Evolutionary conservation across 2,113 vertebrate species (phyloP).

Genomic region (Cebidichthys violaceus): DNA sequence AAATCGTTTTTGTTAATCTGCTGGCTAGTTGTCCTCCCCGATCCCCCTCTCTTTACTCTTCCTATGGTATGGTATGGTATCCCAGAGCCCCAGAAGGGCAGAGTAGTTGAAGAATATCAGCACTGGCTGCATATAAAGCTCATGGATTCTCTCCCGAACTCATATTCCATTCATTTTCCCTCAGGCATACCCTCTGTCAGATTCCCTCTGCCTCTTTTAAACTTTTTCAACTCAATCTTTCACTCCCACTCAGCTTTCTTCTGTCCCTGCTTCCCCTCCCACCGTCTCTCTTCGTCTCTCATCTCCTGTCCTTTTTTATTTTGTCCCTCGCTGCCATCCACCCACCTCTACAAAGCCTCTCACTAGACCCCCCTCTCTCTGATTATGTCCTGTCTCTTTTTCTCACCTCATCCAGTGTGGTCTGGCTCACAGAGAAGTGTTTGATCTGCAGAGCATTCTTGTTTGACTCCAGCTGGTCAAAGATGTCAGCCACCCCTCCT

Average conservation of each 20-base stretch:
- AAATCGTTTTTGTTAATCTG: not conserved
- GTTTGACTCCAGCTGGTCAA: slow-evolving; percentile 91
- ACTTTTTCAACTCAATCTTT: slow-evolving; percentile 69
- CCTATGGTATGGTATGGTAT: slow-evolving; percentile 54
- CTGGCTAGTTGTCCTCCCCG: not conserved
- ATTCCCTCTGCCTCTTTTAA: slow-evolving; percentile 68
- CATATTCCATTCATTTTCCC: slow-evolving; percentile 79
- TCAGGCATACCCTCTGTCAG: slow-evolving; percentile 73
- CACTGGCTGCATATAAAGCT: slow-evolving; percentile 73
- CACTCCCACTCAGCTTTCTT: slow-evolving; percentile 67
- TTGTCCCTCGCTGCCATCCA: slow-evolving; percentile 36
- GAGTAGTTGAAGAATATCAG: slow-evolving; percentile 68
- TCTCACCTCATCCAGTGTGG: slow-evolving; percentile 96
- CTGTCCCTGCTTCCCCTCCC: slow-evolving; percentile 51
- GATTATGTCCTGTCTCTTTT: slow-evolving; percentile 41
- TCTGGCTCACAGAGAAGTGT: slow-evolving; percentile 97
- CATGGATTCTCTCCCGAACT: slow-evolving; percentile 67
- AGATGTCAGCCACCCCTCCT: slow-evolving; percentile 95
- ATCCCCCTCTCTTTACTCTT: slow-evolving; percentile 23
- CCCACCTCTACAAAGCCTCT: slow-evolving; percentile 50
- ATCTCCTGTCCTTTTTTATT: slow-evolving; percentile 32
- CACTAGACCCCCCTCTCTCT: slow-evolving; percentile 11
- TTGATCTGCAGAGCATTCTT: slow-evolving; percentile 91
- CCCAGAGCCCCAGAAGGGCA: slow-evolving; percentile 60
- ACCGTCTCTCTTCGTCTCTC: slow-evolving; percentile 33